Percentiles rank a stretch among this genome's conserved stretches.
Conservation (phyloP, 2,797 vertebrate species). For the Megalops cyprinoides region DNA sequence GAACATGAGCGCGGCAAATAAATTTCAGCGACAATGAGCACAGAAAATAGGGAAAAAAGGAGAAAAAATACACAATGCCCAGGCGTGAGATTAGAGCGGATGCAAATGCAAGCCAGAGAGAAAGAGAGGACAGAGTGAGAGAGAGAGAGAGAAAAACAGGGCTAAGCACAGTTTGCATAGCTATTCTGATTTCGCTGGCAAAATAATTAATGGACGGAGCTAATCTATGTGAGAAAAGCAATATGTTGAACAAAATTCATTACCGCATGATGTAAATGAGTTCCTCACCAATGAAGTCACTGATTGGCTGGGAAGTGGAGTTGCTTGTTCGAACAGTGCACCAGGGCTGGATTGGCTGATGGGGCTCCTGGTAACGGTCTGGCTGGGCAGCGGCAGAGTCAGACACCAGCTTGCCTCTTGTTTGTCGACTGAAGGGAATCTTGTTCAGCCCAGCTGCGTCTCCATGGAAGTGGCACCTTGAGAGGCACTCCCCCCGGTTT, state of each 20-base stretch:
- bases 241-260: slow-evolving; percentile 88
- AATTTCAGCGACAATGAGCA: slow-evolving; percentile 33
- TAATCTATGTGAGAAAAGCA: slow-evolving; percentile 75
- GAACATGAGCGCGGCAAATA: slow-evolving; percentile 13
- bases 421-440: slow-evolving; percentile 87
- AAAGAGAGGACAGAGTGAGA: slow-evolving; percentile 25
- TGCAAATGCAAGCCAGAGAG: neutral
- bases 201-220: slow-evolving; percentile 80
- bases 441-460: slow-evolving; percentile 91
- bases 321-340: slow-evolving; percentile 74
- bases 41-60: slow-evolving; percentile 8
- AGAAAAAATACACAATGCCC: slow-evolving; percentile 17
- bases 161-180: slow-evolving; percentile 67
- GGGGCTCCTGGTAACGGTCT: slow-evolving; percentile 85
- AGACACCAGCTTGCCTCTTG: slow-evolving; percentile 74
- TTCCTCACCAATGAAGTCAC: slow-evolving; percentile 83
- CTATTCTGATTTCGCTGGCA: slow-evolving; percentile 77
- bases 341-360: slow-evolving; percentile 81
- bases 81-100: slow-evolving; percentile 16
- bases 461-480: slow-evolving; percentile 93
- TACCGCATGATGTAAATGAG: slow-evolving; percentile 87
- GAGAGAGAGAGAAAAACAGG: slow-evolving; percentile 16
- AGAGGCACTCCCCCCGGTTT: slow-evolving; percentile 80
- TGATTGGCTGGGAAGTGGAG: slow-evolving; percentile 83
- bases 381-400: slow-evolving; percentile 78